A percentile compares a stretch with the other conserved stretches of the same genome.
phyloP scores from a whole-genome alignment of 2,888 invertebrate genomes.

The Stomorhina lunata region DNA sequence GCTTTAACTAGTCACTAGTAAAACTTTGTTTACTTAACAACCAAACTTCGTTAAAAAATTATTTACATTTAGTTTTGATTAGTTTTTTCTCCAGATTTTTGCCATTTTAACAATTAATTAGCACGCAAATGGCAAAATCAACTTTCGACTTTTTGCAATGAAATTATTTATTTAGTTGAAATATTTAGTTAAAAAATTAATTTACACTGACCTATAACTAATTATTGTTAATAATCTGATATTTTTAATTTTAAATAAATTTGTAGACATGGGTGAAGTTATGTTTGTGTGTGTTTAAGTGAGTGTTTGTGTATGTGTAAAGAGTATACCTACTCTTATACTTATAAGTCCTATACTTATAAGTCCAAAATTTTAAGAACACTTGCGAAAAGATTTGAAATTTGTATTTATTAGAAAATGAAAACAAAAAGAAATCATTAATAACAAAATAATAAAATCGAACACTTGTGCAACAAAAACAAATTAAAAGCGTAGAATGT shows the following conservation, averaged over 20 bases:
- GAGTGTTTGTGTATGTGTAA: background rate
- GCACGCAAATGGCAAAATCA: slow-evolving; percentile 48
- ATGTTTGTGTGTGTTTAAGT: background rate
- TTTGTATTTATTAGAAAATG: background rate
- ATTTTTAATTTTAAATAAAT: too few relatives aligned
- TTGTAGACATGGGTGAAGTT: too few relatives aligned
- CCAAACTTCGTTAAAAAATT: too few relatives aligned
- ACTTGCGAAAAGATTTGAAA: background rate
- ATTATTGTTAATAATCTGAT: slow-evolving; percentile 1
- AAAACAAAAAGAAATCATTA: slow-evolving; percentile 8
- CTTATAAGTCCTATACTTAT: too few relatives aligned
- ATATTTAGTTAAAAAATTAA: slow-evolving; percentile 2
- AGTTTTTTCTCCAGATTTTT: background rate
- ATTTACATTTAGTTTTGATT: background rate
- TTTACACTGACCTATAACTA: slow-evolving; percentile 37
- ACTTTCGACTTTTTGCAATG: slow-evolving; percentile 21
- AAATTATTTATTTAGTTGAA: background rate
- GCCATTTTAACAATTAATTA: slow-evolving; percentile 38
- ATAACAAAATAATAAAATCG: background rate
- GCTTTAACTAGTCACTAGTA: background rate
- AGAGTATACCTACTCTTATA: too few relatives aligned
- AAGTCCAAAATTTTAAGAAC: too few relatives aligned
- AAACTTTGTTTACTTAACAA: slow-evolving; percentile 3
- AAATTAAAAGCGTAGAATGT: background rate
- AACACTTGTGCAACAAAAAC: slow-evolving; percentile 1